Evolutionary conservation across 2,888 invertebrate genomes (phyloP), one percentile per base, ranked within the genome.

Genomic region (Drosophila neonasuta): DNA sequence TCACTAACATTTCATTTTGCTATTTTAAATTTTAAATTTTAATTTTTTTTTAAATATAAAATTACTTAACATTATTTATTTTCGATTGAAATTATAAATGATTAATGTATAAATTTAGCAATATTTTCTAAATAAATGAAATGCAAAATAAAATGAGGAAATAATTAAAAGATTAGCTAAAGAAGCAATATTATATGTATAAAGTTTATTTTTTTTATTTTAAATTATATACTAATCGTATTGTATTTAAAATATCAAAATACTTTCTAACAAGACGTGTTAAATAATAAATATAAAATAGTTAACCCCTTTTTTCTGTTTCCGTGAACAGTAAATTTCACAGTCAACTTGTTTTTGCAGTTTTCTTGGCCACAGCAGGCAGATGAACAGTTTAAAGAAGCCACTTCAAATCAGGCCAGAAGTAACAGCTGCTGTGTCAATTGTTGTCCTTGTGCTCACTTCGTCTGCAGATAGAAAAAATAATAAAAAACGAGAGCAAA

Each of bases 261-360:
- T 3, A 10, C 9, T 9, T 32, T 10, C 3, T 32, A 3, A 32
- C 11, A 32, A 3, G 0, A 3, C 34, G 3, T 34, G 3, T 11
- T n/a, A 36, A 36, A n/a, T 36, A 0, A n/a, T 0, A 36, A 34
- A 34, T 34, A 34, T 34, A 34, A 34, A 36, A n/a, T n/a, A 5
- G 39, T 41, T 41, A 13, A 64, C 50, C 41, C 29, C 51, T 65
- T 65, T 41, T 30, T 44, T 30, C 39, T 50, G 30, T 59, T 74
- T 72, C 51, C 67, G 15, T 34, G 52, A 45, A 76, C 58, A 83
- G 63, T 69, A 56, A 60, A 50, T 83, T 80, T 44, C 24, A 59
- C 76, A 73, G 59, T 73, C 63, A 74, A 83, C 60, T 86, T 80
- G 78, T 48, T 83, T 48, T 83, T 66, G 82, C 59, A 62, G 56